Conservation (phyloP, 2,113 vertebrate genomes). For the Oryzias melastigma region DNA sequence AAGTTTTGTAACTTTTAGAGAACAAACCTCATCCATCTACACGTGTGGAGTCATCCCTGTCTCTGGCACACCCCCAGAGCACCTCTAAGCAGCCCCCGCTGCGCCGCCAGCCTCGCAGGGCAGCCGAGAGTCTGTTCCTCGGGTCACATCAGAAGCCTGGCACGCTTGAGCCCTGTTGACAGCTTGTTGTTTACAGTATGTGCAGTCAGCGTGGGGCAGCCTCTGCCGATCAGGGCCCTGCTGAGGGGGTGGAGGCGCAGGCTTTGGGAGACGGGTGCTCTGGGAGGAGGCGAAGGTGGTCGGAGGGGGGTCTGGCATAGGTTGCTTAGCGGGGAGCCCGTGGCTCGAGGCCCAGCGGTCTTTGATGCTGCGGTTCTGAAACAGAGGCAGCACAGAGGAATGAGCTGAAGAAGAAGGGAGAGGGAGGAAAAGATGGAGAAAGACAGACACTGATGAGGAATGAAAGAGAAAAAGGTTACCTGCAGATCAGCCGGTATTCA, state of each 20-base stretch:
- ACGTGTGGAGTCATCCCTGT: conserved; percentile 23
- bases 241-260: conserved; percentile 50
- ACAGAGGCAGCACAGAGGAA: conserved; percentile 21
- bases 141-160: conserved; percentile 78
- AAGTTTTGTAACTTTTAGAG: conserved; percentile 19
- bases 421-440: conserved; percentile 5
- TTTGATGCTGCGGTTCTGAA: conserved; percentile 75
- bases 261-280: conserved; percentile 6
- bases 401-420: conserved; percentile 3
- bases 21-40: conserved; percentile 11
- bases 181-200: conserved; percentile 81
- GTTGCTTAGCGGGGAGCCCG: conserved; percentile 73
- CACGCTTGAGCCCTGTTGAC: conserved; percentile 90
- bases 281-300: conserved; percentile 27
- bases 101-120: conserved; percentile 49
- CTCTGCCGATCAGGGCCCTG: conserved; percentile 45
- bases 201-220: conserved; percentile 83
- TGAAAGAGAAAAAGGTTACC: conserved; percentile 79
- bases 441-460: conserved; percentile 58
- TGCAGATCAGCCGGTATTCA: conserved; percentile 73
- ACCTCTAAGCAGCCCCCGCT: conserved; percentile 48
- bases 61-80: conserved; percentile 11
- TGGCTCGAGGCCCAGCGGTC: conserved; percentile 85
- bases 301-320: conserved; percentile 59
- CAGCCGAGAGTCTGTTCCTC: conserved; percentile 73